Evolutionary conservation across 2,113 vertebrate species (phyloP).

Genomic region (Jaculus jaculus): DNA sequence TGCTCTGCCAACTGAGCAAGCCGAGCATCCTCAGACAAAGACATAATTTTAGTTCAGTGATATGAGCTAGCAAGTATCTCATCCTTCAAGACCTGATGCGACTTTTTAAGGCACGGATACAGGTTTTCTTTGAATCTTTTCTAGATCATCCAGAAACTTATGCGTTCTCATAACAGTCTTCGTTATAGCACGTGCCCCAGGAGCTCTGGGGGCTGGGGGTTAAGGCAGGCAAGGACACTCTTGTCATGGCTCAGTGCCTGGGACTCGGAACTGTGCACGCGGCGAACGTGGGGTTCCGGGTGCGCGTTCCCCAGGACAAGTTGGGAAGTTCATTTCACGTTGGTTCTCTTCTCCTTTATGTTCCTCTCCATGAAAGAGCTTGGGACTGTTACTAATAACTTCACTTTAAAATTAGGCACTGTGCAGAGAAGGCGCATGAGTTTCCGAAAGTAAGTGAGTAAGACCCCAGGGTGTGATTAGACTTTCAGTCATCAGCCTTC

Average conservation of each 20-base stretch:
- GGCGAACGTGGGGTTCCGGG: not conserved
- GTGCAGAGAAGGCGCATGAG: not conserved
- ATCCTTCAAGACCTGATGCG: not conserved
- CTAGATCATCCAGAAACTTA: not conserved
- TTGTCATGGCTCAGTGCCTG: not conserved
- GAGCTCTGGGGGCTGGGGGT: not conserved
- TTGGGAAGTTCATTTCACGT: not conserved
- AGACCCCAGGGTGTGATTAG: not conserved
- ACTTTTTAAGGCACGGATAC: not conserved
- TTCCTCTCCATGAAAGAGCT: not conserved
- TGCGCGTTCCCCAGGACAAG: not conserved
- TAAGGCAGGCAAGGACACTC: not conserved
- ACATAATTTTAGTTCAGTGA: not conserved
- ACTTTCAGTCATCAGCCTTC: not conserved
- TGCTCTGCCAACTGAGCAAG: too few relatives aligned
- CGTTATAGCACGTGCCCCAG: not conserved
- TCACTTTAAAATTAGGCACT: conserved; percentile 6
- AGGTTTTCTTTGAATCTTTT: conserved; percentile 19
- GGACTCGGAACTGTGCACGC: not conserved
- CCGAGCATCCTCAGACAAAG: too few relatives aligned
- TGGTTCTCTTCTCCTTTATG: not conserved
- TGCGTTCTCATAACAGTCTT: not conserved
- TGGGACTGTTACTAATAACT: not conserved
- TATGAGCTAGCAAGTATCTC: not conserved
- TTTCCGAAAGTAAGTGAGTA: not conserved